Evolutionary conservation across 2,888 invertebrate genomes (phyloP).

Genomic region (Fabriciana adippe): DNA sequence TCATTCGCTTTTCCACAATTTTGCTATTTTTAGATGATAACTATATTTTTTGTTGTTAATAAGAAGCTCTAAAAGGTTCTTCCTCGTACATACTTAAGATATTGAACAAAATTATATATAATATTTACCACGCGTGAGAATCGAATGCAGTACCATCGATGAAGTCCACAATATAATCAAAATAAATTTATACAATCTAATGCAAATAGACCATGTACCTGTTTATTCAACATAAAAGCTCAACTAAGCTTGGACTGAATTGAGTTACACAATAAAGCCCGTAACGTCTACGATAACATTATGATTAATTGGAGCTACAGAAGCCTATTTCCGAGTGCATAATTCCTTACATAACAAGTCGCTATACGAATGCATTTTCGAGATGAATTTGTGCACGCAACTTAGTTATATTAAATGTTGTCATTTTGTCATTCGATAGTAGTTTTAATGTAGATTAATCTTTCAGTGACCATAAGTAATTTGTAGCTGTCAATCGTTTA

Average conservation of each 20-base stretch:
- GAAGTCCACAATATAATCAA: background rate
- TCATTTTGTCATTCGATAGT: background rate
- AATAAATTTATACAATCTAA: background rate
- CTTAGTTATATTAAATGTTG: background rate
- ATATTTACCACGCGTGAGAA: background rate
- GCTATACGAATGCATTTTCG: conserved; percentile 22
- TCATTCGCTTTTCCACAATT: no score
- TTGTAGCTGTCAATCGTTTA: conserved; percentile 11
- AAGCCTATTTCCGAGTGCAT: conserved; percentile 39
- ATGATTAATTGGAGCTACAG: conserved; percentile 41
- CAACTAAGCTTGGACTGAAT: conserved; percentile 23
- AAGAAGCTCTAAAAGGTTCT: no score
- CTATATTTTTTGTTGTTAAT: no score
- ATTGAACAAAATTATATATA: no score
- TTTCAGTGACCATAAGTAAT: conserved; percentile 6
- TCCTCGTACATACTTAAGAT: no score
- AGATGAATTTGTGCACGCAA: conserved; percentile 17
- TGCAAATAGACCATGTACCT: conserved; percentile 12
- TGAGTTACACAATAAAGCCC: conserved; percentile 32
- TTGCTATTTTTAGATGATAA: no score
- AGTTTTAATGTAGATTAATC: background rate
- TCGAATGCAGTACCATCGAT: background rate
- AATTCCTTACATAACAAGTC: conserved; percentile 38
- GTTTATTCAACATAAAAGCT: conserved; percentile 18
- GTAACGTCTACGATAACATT: conserved; percentile 36